phyloP scores from a whole-genome alignment of 92 coral and sea anemone genomes.

The Umimayanthus kanabou region DNA sequence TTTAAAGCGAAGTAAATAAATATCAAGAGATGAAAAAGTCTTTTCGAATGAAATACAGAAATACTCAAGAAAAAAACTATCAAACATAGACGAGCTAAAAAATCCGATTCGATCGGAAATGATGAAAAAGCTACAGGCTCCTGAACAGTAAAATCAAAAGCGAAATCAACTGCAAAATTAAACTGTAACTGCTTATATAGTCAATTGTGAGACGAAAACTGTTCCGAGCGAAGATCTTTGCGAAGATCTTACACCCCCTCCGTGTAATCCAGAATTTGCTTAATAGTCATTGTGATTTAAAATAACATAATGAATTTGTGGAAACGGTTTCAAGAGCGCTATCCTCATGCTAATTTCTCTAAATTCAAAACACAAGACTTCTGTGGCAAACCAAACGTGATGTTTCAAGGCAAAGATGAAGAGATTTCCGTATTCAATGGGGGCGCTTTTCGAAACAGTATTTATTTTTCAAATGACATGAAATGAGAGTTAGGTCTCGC shows the following conservation, averaged over 20 bases:
- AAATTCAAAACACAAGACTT: too few relatives aligned
- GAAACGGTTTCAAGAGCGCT: too few relatives aligned
- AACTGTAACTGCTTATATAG: neutral
- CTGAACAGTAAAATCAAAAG: neutral
- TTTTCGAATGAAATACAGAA: neutral
- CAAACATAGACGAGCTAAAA: neutral
- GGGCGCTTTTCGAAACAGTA: too few relatives aligned
- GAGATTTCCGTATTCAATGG: neutral
- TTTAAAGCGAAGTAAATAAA: neutral
- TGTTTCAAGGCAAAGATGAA: too few relatives aligned
- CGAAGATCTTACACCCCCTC: too few relatives aligned
- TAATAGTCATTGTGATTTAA: too few relatives aligned
- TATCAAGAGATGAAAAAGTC: neutral
- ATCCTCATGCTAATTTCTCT: too few relatives aligned
- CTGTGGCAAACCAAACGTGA: too few relatives aligned
- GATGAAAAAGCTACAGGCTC: neutral
- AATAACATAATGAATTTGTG: too few relatives aligned
- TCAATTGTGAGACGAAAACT: neutral
- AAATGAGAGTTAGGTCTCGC: neutral
- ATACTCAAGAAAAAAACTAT: neutral
- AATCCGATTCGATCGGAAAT: neutral
- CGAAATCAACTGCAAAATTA: neutral
- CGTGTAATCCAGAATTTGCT: too few relatives aligned
- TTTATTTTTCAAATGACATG: neutral
- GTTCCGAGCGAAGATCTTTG: too few relatives aligned